Evolutionary conservation across 2,888 invertebrate genomes (phyloP).

Genomic region (Tortrix viridana): DNA sequence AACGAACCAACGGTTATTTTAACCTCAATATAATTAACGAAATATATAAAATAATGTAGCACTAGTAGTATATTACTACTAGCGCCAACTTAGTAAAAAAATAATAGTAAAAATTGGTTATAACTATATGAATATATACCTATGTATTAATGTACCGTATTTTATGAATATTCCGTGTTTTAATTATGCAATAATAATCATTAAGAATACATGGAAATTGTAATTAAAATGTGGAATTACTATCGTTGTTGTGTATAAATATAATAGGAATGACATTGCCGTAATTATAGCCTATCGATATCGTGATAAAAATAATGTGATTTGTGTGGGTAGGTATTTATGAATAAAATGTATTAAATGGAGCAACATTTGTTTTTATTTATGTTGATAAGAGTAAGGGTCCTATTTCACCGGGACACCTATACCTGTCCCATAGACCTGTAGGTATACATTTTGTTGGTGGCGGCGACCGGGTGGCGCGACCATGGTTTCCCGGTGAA

Average conservation of each 20-base stretch:
- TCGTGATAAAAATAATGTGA: constrained; percentile 67
- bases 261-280: constrained; percentile 45
- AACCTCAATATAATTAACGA: background rate
- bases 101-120: constrained; percentile 18
- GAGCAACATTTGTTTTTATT: too few relatives aligned
- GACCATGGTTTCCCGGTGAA: too few relatives aligned
- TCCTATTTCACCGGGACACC: too few relatives aligned
- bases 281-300: constrained; percentile 53
- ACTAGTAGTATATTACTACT: constrained; percentile 58
- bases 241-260: constrained; percentile 4
- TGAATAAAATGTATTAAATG: constrained; percentile 45
- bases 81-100: constrained; percentile 10
- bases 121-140: constrained; percentile 1
- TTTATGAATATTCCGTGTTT: background rate
- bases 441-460: too few relatives aligned
- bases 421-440: too few relatives aligned
- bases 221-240: background rate
- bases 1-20: background rate
- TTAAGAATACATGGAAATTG: constrained; percentile 3
- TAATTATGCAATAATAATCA: constrained; percentile 10
- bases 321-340: constrained; percentile 73
- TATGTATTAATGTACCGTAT: background rate
- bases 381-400: too few relatives aligned
- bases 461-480: too few relatives aligned
- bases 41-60: constrained; percentile 5